Percentiles rank a stretch among this genome's conserved stretches.
These are phyloP conservation scores for Acipenser ruthenus DNA, from an alignment of 2,797 vertebrate species.

Conservation along the genomic window DNA sequence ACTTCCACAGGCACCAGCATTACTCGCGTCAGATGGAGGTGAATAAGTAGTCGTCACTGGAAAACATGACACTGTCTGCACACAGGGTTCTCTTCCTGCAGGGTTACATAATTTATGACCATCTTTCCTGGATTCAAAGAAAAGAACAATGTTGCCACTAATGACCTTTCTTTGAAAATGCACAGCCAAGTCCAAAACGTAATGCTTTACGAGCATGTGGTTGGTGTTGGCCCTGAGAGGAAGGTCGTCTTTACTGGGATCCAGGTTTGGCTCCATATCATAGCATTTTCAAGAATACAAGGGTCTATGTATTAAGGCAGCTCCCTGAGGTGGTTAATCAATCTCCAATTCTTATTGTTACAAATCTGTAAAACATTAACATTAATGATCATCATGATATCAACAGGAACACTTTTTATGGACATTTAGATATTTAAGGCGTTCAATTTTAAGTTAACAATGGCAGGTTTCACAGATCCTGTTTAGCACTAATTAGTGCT, in stretches of 20 bases:
- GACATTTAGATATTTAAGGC: too few species aligned
- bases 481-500: too few species aligned
- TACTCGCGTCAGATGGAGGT: constrained; percentile 25
- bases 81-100: neutral
- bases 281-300: too few species aligned
- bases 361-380: constrained; percentile 16
- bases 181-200: constrained; percentile 74
- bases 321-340: neutral
- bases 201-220: constrained; percentile 84
- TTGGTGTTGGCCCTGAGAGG: constrained; percentile 85
- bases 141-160: constrained; percentile 72
- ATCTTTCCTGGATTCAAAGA: constrained; percentile 60
- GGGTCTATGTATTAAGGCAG: too few species aligned
- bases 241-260: constrained; percentile 72
- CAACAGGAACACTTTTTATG: too few species aligned
- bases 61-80: neutral
- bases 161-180: constrained; percentile 67
- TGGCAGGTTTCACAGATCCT: too few species aligned
- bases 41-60: constrained; percentile 25
- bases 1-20: constrained; percentile 34
- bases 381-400: too few species aligned
- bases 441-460: too few species aligned
- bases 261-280: constrained; percentile 33
- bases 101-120: neutral
- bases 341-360: constrained; percentile 43